phyloP scores from a whole-genome alignment of 2,888 invertebrate species.

The Cosmia trapezina region DNA sequence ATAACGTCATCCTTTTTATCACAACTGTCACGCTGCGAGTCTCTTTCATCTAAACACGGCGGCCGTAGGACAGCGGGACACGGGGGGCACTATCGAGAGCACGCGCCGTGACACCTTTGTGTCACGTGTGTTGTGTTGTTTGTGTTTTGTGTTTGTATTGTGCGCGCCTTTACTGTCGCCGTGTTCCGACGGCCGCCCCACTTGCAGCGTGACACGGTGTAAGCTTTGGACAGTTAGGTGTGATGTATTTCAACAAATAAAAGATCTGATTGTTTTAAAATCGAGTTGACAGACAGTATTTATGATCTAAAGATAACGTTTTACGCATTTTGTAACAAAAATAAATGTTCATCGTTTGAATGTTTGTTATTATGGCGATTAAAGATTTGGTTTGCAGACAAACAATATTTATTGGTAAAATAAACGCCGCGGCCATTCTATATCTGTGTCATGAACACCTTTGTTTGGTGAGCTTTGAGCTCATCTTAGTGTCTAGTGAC shows the following conservation, averaged over 20 bases:
- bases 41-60: slow-evolving; percentile 15
- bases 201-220: slow-evolving; percentile 18
- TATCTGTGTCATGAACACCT: neutral
- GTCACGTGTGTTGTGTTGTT: slow-evolving; percentile 41
- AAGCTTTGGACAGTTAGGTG: neutral
- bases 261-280: neutral
- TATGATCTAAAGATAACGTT: neutral
- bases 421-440: neutral
- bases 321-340: too few relatives aligned
- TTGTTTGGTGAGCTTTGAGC: slow-evolving; percentile 32
- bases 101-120: slow-evolving; percentile 38
- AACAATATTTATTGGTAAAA: neutral
- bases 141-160: too few relatives aligned
- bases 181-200: slow-evolving; percentile 30
- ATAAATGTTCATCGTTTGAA: neutral
- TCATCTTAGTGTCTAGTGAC: slow-evolving; percentile 12
- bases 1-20: neutral
- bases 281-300: neutral
- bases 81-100: slow-evolving; percentile 39
- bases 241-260: neutral
- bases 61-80: slow-evolving; percentile 6
- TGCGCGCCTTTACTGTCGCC: slow-evolving; percentile 29
- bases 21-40: slow-evolving; percentile 11
- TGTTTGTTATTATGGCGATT: neutral
- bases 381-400: neutral